phyloP scores from a whole-genome alignment of 2,113 vertebrate genomes.

The Sminthopsis crassicaudata region DNA sequence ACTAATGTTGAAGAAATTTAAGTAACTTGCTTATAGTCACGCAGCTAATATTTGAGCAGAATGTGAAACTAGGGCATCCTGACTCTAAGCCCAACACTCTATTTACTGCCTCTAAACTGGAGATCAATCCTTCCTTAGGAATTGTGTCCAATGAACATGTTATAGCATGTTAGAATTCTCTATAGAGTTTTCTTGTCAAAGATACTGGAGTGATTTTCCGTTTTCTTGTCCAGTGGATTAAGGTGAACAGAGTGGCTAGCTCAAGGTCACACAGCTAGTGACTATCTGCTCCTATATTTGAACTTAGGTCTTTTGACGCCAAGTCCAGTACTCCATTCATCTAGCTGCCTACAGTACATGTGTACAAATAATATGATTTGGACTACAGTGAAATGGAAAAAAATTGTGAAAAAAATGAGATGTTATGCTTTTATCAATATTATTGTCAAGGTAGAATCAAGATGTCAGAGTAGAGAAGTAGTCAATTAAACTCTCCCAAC shows the following conservation, averaged over 20 bases:
- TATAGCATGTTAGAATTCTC: too few relatives aligned
- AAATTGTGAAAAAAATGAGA: neutral
- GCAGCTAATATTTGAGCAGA: neutral
- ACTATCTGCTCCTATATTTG: too few relatives aligned
- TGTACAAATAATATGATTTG: neutral
- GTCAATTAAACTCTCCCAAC: too few relatives aligned
- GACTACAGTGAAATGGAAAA: neutral
- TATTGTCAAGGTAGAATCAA: too few relatives aligned
- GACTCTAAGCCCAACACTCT: neutral
- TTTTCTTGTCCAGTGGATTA: too few relatives aligned
- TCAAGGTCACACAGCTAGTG: too few relatives aligned
- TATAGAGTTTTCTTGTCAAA: too few relatives aligned
- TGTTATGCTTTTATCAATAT: neutral
- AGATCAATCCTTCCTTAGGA: neutral
- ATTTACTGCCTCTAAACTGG: neutral
- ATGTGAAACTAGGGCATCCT: neutral
- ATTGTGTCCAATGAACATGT: too few relatives aligned
- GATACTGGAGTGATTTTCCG: too few relatives aligned
- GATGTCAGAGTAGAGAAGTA: too few relatives aligned
- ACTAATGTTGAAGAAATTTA: neutral
- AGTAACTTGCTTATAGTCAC: neutral
- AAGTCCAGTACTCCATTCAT: neutral
- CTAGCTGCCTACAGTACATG: neutral
- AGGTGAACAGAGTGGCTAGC: too few relatives aligned
- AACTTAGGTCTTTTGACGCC: neutral